Evolutionary conservation across 1,140 invertebrate genomes (phyloP).

Genomic region (Drosophila tani): DNA sequence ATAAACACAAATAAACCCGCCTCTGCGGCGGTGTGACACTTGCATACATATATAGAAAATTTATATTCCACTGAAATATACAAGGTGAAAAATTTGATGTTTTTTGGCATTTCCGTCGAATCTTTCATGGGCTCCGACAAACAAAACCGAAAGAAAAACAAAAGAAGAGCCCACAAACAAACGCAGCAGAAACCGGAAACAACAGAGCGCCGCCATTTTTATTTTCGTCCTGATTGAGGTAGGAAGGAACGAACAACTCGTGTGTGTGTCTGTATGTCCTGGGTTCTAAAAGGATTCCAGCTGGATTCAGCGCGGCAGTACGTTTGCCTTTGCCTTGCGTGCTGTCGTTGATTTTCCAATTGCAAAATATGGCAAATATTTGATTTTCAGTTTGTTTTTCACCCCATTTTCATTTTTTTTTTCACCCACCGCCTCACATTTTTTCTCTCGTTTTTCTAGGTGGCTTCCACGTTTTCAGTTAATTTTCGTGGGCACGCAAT

Average conservation of each 20-base stretch:
- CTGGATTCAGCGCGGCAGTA: constrained; percentile 6
- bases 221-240: constrained; percentile 53
- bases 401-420: constrained; percentile 20
- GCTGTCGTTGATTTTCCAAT: constrained; percentile 65
- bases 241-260: constrained; percentile 22
- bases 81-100: constrained; percentile 68
- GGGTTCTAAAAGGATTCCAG: constrained; percentile 32
- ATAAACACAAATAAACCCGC: constrained; percentile 62
- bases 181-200: constrained; percentile 47
- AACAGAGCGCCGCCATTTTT: constrained; percentile 67
- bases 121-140: constrained; percentile 24
- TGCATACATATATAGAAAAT: constrained; percentile 25
- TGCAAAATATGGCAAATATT: constrained; percentile 69
- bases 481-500: constrained; percentile 69
- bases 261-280: constrained; percentile 19
- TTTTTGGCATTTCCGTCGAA: constrained; percentile 32
- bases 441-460: constrained; percentile 9
- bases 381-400: constrained; percentile 55
- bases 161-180: constrained; percentile 13
- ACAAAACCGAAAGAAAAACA: constrained; percentile 31
- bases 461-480: constrained; percentile 60
- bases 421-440: constrained; percentile 2
- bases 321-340: constrained; percentile 46
- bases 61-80: constrained; percentile 44
- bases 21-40: constrained; percentile 17